These are phyloP conservation scores for Tuta absoluta DNA, from an alignment of 2,888 invertebrate species.

Conservation along the genomic window DNA sequence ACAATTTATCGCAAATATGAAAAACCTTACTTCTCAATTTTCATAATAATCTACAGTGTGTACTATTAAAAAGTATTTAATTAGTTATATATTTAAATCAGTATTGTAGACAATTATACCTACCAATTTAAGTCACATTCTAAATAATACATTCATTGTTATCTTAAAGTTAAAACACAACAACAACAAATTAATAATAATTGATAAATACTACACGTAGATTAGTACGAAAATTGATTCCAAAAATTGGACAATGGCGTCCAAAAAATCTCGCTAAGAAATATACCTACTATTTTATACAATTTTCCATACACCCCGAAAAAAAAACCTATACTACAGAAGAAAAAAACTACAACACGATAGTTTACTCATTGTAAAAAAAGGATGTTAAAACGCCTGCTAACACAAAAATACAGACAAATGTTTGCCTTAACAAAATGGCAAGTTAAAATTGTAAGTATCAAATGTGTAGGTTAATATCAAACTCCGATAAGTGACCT, in stretches of 20 bases:
- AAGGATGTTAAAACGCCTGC: slow-evolving; percentile 48
- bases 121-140: neutral
- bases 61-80: neutral
- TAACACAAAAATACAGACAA: neutral
- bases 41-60: neutral
- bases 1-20: slow-evolving; percentile 6
- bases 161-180: neutral
- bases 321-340: slow-evolving; percentile 50
- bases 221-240: neutral
- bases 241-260: slow-evolving; percentile 61
- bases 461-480: too few relatives aligned
- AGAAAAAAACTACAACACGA: slow-evolving; percentile 52
- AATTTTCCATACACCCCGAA: slow-evolving; percentile 75
- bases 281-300: slow-evolving; percentile 72
- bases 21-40: neutral
- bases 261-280: slow-evolving; percentile 67
- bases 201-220: slow-evolving; percentile 1
- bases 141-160: slow-evolving; percentile 10
- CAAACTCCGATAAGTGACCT: too few relatives aligned
- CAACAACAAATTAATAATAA: slow-evolving; percentile 1
- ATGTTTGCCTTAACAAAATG: neutral
- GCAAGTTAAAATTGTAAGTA: too few relatives aligned
- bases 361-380: slow-evolving; percentile 55
- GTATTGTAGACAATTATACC: slow-evolving; percentile 4
- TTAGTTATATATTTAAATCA: neutral